These are phyloP conservation scores for Macaria liturata DNA, from an alignment of 2,888 invertebrate genomes.

Conservation along the genomic window DNA sequence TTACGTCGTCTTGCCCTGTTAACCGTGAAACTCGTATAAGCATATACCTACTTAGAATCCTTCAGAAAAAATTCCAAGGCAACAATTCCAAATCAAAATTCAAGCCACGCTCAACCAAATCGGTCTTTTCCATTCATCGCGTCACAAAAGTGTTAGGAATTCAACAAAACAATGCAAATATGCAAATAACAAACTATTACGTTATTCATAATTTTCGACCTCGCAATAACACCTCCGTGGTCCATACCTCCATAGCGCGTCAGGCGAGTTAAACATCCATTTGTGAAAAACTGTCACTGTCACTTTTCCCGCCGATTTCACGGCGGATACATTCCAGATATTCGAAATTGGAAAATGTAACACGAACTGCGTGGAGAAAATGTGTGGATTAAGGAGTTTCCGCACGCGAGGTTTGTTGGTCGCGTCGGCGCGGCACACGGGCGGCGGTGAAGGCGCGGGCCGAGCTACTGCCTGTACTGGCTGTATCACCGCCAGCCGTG, in stretches of 20 bases:
- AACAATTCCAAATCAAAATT: neutral
- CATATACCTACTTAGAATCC: too few relatives aligned
- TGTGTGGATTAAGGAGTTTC: conserved; percentile 5
- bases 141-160: conserved; percentile 13
- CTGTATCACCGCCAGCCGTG: conserved; percentile 25
- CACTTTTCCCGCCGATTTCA: conserved; percentile 18
- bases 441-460: conserved; percentile 28
- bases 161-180: conserved; percentile 26
- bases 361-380: conserved; percentile 29
- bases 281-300: conserved; percentile 9
- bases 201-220: conserved; percentile 23
- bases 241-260: conserved; percentile 9
- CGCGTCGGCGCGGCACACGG: conserved; percentile 38
- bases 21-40: too few relatives aligned
- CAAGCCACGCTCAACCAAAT: conserved; percentile 6
- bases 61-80: neutral
- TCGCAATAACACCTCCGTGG: conserved; percentile 17
- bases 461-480: conserved; percentile 40
- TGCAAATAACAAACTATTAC: conserved; percentile 28
- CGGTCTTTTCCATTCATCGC: neutral
- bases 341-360: conserved; percentile 9
- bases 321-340: conserved; percentile 5
- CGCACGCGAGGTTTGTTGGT: conserved; percentile 8
- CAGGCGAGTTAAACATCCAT: neutral
- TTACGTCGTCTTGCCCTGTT: too few relatives aligned